Evolutionary conservation across 2,113 vertebrate species (phyloP).

Genomic region (Australoheros scitulus): DNA sequence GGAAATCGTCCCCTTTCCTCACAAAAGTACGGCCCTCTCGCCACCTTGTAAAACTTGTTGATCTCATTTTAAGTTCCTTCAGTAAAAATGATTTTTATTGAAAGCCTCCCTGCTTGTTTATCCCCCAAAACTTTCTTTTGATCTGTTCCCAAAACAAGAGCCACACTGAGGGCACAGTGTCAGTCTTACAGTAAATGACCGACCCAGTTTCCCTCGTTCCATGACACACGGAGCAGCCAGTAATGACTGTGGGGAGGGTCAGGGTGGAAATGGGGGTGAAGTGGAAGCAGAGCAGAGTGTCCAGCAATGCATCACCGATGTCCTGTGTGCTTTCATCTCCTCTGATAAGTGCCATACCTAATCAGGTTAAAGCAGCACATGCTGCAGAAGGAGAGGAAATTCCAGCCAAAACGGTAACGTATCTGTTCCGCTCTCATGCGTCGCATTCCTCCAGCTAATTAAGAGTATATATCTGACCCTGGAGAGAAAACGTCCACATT

Average conservation of each 20-base stretch:
- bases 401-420: conserved; percentile 82
- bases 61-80: conserved; percentile 57
- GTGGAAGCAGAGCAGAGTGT: conserved; percentile 57
- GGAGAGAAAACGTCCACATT: conserved; percentile 79
- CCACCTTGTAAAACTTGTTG: conserved; percentile 68
- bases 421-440: conserved; percentile 84
- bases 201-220: conserved; percentile 15
- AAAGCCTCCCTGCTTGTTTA: conserved; percentile 46
- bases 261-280: conserved; percentile 49
- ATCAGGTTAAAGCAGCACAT: conserved; percentile 83
- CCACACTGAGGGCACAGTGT: conserved; percentile 15
- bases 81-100: conserved; percentile 53
- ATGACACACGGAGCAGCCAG: conserved; percentile 34
- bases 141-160: conserved; percentile 40
- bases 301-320: conserved; percentile 71
- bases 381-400: conserved; percentile 80
- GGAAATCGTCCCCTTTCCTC: conserved; percentile 47
- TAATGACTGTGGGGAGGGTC: conserved; percentile 49
- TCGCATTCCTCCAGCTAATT: conserved; percentile 83
- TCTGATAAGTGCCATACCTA: conserved; percentile 84
- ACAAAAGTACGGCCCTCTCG: conserved; percentile 21
- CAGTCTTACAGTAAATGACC: conserved; percentile 65
- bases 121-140: conserved; percentile 41
- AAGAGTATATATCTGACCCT: conserved; percentile 85
- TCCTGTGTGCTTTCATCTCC: conserved; percentile 78